Conservation (phyloP, 2,888 invertebrate genomes). For the Drosophila anomelani region DNA sequence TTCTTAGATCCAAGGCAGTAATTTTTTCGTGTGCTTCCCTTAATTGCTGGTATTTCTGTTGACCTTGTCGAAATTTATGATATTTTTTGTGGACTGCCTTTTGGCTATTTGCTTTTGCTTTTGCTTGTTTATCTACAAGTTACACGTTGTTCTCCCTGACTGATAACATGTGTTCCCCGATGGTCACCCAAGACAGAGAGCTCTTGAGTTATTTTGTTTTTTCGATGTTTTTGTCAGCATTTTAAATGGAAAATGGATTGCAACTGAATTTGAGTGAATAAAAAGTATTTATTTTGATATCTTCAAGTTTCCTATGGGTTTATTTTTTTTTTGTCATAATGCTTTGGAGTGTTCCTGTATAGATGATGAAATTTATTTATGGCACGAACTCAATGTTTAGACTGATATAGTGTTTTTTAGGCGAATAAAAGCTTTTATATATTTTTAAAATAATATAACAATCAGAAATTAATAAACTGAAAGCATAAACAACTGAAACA, state of each 20-base stretch:
- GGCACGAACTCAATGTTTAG: not conserved
- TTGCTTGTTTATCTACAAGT: slow-evolving; percentile 66
- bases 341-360: not conserved
- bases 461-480: not conserved
- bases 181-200: slow-evolving; percentile 2
- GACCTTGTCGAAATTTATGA: slow-evolving; percentile 72
- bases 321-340: slow-evolving; percentile 9
- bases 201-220: slow-evolving; percentile 19
- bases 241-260: slow-evolving; percentile 29
- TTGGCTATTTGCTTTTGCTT: slow-evolving; percentile 35
- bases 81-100: slow-evolving; percentile 23
- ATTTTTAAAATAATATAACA: too few relatives aligned
- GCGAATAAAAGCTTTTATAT: not conserved
- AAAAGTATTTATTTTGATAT: slow-evolving; percentile 32
- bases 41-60: slow-evolving; percentile 63
- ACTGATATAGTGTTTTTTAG: not conserved
- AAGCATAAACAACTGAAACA: not conserved
- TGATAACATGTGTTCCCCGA: slow-evolving; percentile 61
- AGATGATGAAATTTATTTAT: slow-evolving; percentile 2
- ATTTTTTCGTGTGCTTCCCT: slow-evolving; percentile 55
- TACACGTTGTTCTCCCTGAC: slow-evolving; percentile 49
- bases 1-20: slow-evolving; percentile 24
- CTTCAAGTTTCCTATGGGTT: slow-evolving; percentile 1
- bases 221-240: slow-evolving; percentile 21
- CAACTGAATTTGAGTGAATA: slow-evolving; percentile 35